phyloP scores from a whole-genome alignment of 2,113 vertebrate genomes.

The Spheniscus mendiculus region DNA sequence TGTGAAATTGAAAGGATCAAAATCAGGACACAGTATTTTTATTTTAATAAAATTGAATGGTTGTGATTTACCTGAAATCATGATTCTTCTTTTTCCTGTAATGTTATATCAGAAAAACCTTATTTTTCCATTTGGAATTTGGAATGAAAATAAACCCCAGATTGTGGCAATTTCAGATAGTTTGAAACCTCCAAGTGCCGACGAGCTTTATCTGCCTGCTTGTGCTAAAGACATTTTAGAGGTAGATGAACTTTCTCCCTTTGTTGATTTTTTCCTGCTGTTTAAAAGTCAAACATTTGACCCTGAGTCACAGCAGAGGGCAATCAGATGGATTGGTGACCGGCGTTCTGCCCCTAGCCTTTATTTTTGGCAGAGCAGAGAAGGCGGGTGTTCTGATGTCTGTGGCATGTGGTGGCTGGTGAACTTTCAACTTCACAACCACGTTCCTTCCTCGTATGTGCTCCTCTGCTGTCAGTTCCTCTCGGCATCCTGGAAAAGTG shows the following conservation, averaged over 20 bases:
- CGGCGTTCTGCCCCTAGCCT: neutral
- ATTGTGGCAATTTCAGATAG: neutral
- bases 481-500: neutral
- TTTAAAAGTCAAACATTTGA: slow-evolving; percentile 7
- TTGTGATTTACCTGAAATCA: neutral
- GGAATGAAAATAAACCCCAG: neutral
- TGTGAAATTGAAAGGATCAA: neutral
- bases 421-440: neutral
- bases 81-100: neutral
- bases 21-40: neutral
- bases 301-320: neutral
- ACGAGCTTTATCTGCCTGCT: neutral
- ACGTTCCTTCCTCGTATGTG: neutral
- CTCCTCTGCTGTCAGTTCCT: neutral
- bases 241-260: neutral
- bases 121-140: neutral
- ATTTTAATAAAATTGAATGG: neutral
- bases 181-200: neutral
- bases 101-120: neutral
- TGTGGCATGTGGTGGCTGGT: neutral
- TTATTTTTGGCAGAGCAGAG: neutral
- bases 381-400: neutral
- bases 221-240: neutral
- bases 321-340: neutral
- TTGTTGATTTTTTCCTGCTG: neutral